Evolutionary conservation across 2,888 invertebrate species (phyloP), one percentile per base, ranked within the genome.

Genomic region (Tromatobia lineatoria): DNA sequence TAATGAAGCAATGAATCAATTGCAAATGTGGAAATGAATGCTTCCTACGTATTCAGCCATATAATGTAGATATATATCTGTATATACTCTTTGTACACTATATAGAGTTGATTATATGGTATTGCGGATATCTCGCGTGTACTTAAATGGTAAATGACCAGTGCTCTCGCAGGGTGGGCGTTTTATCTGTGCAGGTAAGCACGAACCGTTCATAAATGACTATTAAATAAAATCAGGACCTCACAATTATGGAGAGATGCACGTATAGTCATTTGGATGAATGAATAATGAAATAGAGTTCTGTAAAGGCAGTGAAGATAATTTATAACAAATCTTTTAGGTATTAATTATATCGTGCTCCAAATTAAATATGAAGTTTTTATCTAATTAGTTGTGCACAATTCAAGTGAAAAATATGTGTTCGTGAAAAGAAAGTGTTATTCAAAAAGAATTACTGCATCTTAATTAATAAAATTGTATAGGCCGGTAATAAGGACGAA

Each of bases 141-240:
- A 77, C 82, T 67, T 77, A 73, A 67, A 73, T 82, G 77, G 73
- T 73, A 77, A 77, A 77, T 67, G 57, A 47, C n/a, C 47, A 50
- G 57, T 34, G 76, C 54, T 20, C 20, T 67, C 47, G 57, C 50
- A 29, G 71, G 38, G 77, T 82, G 73, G 82, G 82, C 77, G 76
- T 81, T 20, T 38, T 11, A n/a, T 11, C 18, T 8, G 34, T 38
- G 15, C 47, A 47, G 34, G 61, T 38, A n/a, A 61, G 34, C 25
- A 66, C 18, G 25, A 2, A 25, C 20, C 38, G 23, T 66, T 42
- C n/a, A 52, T 45, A 45, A 71, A 25, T 25, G 64, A 79, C 52
- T 25, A 45, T 52, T 54, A 23, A 71, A 59, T 23, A 20, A 38
- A 70, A 69, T 76, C 34, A 18, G 71, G 52, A 29, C 34, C 45